Evolutionary conservation across 1,140 invertebrate genomes (phyloP), one percentile per base, ranked within the genome.

Genomic region (Calephelis virginiensis): DNA sequence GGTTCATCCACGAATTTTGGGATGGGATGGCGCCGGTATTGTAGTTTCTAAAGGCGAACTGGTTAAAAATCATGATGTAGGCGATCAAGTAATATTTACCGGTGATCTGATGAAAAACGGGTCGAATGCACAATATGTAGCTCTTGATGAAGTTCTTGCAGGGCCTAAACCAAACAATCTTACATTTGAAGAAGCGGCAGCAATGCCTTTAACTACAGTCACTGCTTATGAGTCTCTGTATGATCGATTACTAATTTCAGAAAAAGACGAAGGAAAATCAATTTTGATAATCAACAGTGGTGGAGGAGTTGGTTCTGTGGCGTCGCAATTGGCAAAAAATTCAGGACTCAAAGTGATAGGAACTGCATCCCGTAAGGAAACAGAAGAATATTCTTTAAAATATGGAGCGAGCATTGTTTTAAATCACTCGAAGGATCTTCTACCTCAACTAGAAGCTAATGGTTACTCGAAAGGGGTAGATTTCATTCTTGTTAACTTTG

Each of bases 291-390:
- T 90, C 9, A 89, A 90, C 43, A 88, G 85, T 73, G 85, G 72
- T 17, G 88, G 88, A 6, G 88, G 88, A 53, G 88, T 86, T 8
- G 88, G 88, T 7, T 81, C 88, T n/a, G 77, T 88, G 0, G 85
- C 88, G 13, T 72, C 81, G 37, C 88, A 90, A 60, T 64, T 89
- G 11, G 85, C 80, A 37, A 82, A 80, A 64, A 81, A 81, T 61
- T 70, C 83, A 6, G 83, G 83, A 8, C 73, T 90, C 0, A 81
- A 76, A 69, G 86, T 90, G 2, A 88, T 90, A 66, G 88, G 88
- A 11, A 90, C 86, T 28, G 88, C 85, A 59, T 86, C 88, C 17
- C 69, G 88, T 7, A 68, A 78, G 12, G 83, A 88, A 67, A 86
- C 80, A 6, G 28, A 69, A 68, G 75, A 72, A 46, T 90, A 82